Evolutionary conservation across 2,888 invertebrate genomes (phyloP).

Genomic region (Spisula subtruncata): DNA sequence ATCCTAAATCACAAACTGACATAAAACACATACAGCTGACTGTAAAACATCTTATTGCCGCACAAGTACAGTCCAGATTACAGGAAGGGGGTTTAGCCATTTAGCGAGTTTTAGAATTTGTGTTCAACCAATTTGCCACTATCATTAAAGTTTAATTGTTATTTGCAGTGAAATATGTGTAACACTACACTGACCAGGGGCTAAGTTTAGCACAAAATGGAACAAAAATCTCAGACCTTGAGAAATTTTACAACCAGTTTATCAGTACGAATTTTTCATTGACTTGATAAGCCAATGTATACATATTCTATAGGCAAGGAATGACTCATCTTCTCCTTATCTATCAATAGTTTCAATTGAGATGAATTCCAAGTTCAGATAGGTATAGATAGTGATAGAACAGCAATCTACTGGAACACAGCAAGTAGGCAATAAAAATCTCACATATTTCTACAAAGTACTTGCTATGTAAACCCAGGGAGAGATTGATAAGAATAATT

Average conservation of each 20-base stretch:
- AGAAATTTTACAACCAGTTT: neutral
- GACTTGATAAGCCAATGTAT: neutral
- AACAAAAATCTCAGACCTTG: too few relatives aligned
- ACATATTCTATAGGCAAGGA: neutral
- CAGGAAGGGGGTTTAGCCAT: too few relatives aligned
- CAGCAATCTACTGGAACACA: neutral
- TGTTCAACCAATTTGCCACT: too few relatives aligned
- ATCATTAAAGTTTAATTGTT: too few relatives aligned
- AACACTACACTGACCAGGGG: too few relatives aligned
- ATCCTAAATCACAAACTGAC: too few relatives aligned
- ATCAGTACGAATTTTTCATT: neutral
- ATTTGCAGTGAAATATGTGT: too few relatives aligned
- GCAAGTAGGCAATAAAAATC: neutral
- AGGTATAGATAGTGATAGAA: neutral
- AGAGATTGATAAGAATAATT: constrained; percentile 3
- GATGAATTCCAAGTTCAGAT: constrained; percentile 1
- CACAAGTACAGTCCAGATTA: too few relatives aligned
- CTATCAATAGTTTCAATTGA: constrained; percentile 21
- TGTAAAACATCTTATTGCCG: too few relatives aligned
- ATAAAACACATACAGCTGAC: too few relatives aligned
- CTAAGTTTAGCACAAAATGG: too few relatives aligned
- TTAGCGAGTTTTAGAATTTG: too few relatives aligned
- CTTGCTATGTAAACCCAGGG: neutral
- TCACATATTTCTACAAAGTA: neutral
- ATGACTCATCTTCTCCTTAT: neutral